Base-by-base conservation (phyloP, 2,888 invertebrate species). In the Chloroclystis v-ata region DNA sequence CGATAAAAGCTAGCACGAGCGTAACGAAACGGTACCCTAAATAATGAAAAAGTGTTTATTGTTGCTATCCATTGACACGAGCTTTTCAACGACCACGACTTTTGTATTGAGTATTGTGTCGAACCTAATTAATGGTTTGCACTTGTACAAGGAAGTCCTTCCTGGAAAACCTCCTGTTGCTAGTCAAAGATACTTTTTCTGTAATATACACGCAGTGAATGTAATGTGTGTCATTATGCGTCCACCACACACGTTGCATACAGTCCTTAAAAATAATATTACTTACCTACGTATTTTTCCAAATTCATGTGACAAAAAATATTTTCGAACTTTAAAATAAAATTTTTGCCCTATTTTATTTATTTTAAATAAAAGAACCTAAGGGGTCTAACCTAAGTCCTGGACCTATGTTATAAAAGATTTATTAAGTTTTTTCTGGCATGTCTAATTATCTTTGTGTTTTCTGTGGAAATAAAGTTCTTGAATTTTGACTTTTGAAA, bases 151-250 rank as follows among this genome's bases (percentile, higher is more conserved):
- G 54, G 59, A 57, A 60, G 55, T 58, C 65, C 67, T 82, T 78
- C 80, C 60, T 50, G 69, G 83, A 79, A 82, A 65, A 57, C 62
- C 71, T 68, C 83, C 83, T 64, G 77, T 61, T 39, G 80, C 48
- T 80, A 58, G 56, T 57, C 56, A 64, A 71, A 65, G 67, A 69
- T 60, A 54, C 68, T 63, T 62, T 64, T 72, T 70, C 69, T 74
- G 70, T 72, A 72, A 67, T 54, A 57, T 59, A 8, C 24, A 33
- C 5, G 5, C n/a, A n/a, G n/a, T n/a, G n/a, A n/a, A n/a, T n/a
- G n/a, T n/a, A 12, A 46, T 16, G n/a, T 11, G 16, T 58, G 50
- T 45, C 37, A 58, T 47, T 49, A 52, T 40, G 53, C 59, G 57
- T 54, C 56, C 64, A 63, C 77, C 78, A 70, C 78, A 77, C 78